Evolutionary conservation across 2,113 vertebrate genomes (phyloP).

Genomic region (Cephalopterus ornatus): DNA sequence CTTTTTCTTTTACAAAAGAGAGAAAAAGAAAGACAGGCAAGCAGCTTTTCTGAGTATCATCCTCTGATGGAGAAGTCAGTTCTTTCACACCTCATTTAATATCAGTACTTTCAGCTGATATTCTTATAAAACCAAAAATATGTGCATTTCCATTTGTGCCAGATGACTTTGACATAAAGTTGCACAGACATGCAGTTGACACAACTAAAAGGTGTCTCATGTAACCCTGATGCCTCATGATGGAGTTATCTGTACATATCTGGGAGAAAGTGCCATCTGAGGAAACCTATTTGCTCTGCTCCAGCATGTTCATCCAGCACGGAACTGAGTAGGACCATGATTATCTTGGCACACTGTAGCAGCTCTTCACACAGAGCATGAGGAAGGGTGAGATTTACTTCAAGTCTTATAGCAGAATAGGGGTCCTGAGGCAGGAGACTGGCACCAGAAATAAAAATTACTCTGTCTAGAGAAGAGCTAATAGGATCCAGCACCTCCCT

Average conservation of each 20-base stretch:
- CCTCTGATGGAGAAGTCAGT: not conserved
- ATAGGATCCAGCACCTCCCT: not conserved
- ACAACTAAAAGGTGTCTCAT: not conserved
- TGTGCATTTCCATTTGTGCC: not conserved
- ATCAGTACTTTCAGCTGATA: not conserved
- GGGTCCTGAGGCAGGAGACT: not conserved
- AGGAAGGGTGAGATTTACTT: not conserved
- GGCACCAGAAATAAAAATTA: not conserved
- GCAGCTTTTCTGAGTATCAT: not conserved
- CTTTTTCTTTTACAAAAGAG: not conserved
- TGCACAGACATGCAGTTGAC: not conserved
- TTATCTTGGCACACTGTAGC: not conserved
- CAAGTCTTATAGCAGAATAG: not conserved
- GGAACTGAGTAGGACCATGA: not conserved
- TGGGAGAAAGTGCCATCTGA: not conserved
- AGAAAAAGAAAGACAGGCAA: not conserved
- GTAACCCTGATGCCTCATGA: not conserved
- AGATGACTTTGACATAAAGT: not conserved
- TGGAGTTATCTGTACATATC: not conserved
- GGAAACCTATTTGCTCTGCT: not conserved
- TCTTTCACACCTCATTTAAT: not conserved
- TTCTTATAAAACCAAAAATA: not conserved
- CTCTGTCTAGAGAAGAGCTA: not conserved
- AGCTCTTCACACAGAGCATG: not conserved
- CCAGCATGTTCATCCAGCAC: not conserved